Conservation (phyloP, 1,140 invertebrate genomes). For the Cylas formicarius region DNA sequence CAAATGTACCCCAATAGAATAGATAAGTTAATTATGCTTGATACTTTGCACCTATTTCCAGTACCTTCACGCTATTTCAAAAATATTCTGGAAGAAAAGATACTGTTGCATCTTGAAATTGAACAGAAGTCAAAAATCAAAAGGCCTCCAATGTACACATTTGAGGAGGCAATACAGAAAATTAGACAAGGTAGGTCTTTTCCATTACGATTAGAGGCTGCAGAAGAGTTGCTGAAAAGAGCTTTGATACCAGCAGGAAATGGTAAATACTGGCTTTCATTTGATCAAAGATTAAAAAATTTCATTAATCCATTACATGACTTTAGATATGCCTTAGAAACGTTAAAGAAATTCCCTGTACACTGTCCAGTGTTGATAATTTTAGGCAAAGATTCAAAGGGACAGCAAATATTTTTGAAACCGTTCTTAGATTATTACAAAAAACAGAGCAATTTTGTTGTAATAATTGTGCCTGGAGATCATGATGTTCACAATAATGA, state of each 20-base stretch:
- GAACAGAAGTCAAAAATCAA: slow-evolving; percentile 31
- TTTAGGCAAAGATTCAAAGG: slow-evolving; percentile 20
- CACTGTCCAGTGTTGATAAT: slow-evolving; percentile 38
- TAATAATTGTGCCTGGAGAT: slow-evolving; percentile 47
- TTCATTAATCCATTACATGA: slow-evolving; percentile 22
- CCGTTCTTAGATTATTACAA: slow-evolving; percentile 14
- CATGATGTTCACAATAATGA: slow-evolving; percentile 59
- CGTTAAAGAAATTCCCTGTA: slow-evolving; percentile 28
- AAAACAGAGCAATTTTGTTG: slow-evolving; percentile 29
- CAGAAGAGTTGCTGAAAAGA: slow-evolving; percentile 46
- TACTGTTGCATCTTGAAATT: slow-evolving; percentile 32
- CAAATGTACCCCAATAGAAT: slow-evolving; percentile 47
- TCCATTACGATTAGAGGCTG: slow-evolving; percentile 38
- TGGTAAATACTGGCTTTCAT: slow-evolving; percentile 35
- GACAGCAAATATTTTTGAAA: slow-evolving; percentile 5
- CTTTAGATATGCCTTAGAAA: slow-evolving; percentile 30
- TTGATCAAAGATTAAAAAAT: slow-evolving; percentile 30
- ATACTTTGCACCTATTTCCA: slow-evolving; percentile 40
- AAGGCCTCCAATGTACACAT: slow-evolving; percentile 41
- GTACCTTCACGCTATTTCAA: slow-evolving; percentile 33
- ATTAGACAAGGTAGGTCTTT: slow-evolving; percentile 23
- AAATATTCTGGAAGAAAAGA: slow-evolving; percentile 26
- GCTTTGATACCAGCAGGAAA: slow-evolving; percentile 37
- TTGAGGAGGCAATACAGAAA: slow-evolving; percentile 46
- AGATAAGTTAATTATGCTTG: slow-evolving; percentile 48